Conservation (phyloP, 2,888 invertebrate species). For the Meteorus cinctellus region DNA sequence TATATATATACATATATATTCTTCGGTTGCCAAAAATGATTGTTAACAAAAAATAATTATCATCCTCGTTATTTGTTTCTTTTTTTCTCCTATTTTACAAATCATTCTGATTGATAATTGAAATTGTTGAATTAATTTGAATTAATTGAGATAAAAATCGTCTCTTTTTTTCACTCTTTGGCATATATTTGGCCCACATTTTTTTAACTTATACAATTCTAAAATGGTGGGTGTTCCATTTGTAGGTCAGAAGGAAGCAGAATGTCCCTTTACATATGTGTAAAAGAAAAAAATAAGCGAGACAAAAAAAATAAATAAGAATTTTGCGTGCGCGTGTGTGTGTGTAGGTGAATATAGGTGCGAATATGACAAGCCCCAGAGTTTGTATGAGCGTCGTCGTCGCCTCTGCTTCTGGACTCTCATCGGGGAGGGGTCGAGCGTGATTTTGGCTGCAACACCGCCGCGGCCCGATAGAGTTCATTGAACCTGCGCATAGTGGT, state of each 20-base stretch:
- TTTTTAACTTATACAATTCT: not conserved
- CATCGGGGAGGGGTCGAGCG: constrained; percentile 42
- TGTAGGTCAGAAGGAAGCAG: constrained; percentile 4
- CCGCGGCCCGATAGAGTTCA: constrained; percentile 58
- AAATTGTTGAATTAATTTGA: constrained; percentile 7
- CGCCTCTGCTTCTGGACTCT: not conserved
- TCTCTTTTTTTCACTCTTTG: not conserved
- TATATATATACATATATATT: too few species aligned
- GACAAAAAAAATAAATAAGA: not conserved
- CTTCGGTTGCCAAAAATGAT: too few species aligned
- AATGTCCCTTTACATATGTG: constrained; percentile 6
- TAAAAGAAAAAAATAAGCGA: not conserved
- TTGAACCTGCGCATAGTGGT: constrained; percentile 61
- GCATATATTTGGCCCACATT: not conserved
- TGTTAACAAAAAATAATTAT: too few species aligned
- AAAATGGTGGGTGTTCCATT: not conserved
- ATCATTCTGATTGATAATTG: not conserved
- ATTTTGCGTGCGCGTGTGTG: not conserved
- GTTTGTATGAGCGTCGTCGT: not conserved
- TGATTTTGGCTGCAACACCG: constrained; percentile 59
- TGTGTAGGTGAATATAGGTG: not conserved
- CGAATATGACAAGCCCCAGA: not conserved
- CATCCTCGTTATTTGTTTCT: not conserved
- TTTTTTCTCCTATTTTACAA: not conserved
- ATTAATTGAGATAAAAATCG: constrained; percentile 3